These are phyloP conservation scores for Drosophila macrothrix DNA, from an alignment of 2,888 invertebrate genomes.

Conservation along the genomic window DNA sequence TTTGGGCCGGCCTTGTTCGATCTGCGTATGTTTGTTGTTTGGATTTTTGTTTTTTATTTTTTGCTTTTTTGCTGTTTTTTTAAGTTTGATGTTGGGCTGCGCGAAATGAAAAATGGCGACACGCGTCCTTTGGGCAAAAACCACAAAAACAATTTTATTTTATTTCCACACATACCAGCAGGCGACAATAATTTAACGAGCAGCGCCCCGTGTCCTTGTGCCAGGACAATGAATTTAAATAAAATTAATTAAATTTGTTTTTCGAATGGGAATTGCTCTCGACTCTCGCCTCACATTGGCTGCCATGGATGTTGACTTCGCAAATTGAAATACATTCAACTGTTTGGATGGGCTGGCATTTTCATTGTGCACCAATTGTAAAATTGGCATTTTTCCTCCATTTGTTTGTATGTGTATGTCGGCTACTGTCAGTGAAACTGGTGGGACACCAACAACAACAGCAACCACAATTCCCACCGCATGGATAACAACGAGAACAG, in stretches of 20 bases:
- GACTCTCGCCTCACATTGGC: constrained; percentile 8
- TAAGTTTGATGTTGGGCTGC: constrained; percentile 25
- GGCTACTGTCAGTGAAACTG: constrained; percentile 11
- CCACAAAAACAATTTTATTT: constrained; percentile 77
- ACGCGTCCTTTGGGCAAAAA: constrained; percentile 72
- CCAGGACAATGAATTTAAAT: constrained; percentile 59
- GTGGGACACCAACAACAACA: constrained; percentile 5
- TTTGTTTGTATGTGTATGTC: constrained; percentile 8
- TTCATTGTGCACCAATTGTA: constrained; percentile 21
- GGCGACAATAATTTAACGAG: constrained; percentile 55
- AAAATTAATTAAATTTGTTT: constrained; percentile 71
- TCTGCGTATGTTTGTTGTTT: constrained; percentile 44
- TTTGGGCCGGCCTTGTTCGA: constrained; percentile 50
- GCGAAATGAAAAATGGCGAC: constrained; percentile 68
- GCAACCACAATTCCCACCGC: constrained; percentile 47
- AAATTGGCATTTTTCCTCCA: constrained; percentile 24
- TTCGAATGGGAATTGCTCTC: constrained; percentile 39
- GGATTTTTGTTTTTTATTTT: constrained; percentile 26
- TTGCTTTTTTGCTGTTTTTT: constrained; percentile 17
- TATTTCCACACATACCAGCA: constrained; percentile 50
- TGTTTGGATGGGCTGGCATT: constrained; percentile 22
- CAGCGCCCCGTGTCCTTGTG: constrained; percentile 54
- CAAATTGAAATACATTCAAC: constrained; percentile 22
- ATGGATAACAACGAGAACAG: constrained; percentile 63
- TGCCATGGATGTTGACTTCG: constrained; percentile 4